These are phyloP conservation scores for Sebastes variabilis DNA, from an alignment of 2,797 vertebrate genomes.

Conservation along the genomic window DNA sequence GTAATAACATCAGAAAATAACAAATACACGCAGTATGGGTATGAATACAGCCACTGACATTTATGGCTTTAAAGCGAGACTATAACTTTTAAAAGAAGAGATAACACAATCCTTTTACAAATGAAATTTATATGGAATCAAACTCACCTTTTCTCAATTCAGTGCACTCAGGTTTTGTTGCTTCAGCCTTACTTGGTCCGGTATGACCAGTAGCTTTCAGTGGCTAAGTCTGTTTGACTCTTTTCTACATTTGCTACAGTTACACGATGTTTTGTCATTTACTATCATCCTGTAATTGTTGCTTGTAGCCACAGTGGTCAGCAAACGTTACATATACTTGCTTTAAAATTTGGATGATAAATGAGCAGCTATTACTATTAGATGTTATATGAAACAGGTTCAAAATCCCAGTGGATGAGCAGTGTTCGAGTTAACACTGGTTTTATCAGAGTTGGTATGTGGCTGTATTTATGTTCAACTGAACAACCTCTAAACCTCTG, in stretches of 20 bases:
- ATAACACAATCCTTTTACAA: not conserved
- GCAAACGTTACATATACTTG: not conserved
- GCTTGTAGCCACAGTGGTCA: not conserved
- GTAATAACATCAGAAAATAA: constrained; percentile 9
- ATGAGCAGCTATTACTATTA: not conserved
- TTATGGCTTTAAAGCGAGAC: not conserved
- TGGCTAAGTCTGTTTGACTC: not conserved
- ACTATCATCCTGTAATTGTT: not conserved
- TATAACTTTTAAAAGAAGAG: not conserved
- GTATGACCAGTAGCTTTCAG: not conserved
- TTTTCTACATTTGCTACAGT: not conserved
- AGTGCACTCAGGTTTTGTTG: not conserved
- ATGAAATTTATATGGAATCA: not conserved
- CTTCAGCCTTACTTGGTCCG: not conserved
- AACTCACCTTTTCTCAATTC: not conserved
- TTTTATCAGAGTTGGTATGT: constrained; percentile 9
- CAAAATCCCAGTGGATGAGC: not conserved
- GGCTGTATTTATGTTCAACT: constrained; percentile 53
- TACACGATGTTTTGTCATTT: not conserved
- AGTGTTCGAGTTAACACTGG: not conserved
- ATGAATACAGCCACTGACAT: constrained; percentile 39
- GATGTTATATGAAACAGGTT: not conserved
- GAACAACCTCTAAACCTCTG: constrained; percentile 12
- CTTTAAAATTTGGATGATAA: not conserved
- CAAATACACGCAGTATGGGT: not conserved